phyloP scores from a whole-genome alignment of 2,113 vertebrate genomes.

The Myotis davidii region DNA sequence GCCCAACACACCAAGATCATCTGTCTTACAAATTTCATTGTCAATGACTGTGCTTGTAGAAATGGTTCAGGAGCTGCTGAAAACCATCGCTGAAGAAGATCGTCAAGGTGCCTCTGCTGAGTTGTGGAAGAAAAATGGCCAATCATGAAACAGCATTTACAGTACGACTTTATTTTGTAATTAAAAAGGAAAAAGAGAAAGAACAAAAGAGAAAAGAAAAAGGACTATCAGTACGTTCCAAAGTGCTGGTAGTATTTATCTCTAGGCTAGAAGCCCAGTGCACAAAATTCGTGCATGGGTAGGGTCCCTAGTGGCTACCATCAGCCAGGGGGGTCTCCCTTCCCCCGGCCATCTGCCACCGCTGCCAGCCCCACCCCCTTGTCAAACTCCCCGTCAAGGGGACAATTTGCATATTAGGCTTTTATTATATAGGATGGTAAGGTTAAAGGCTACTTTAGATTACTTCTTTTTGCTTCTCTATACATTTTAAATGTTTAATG shows the following conservation, averaged over 20 bases:
- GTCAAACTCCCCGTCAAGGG: too few relatives aligned
- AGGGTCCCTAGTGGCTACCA: too few relatives aligned
- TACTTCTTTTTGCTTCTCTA: slow-evolving; percentile 15
- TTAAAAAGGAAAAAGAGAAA: neutral
- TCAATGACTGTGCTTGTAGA: neutral
- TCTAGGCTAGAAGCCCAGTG: neutral
- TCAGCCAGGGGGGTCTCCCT: too few relatives aligned
- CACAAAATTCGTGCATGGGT: too few relatives aligned
- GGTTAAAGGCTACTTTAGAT: neutral
- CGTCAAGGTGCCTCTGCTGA: neutral
- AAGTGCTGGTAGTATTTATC: neutral
- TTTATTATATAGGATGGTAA: neutral
- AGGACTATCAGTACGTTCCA: neutral
- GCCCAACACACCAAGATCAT: neutral
- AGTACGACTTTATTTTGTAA: neutral
- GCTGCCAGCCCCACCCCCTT: too few relatives aligned
- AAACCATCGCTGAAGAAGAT: neutral
- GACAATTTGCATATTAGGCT: too few relatives aligned
- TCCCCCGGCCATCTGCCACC: too few relatives aligned
- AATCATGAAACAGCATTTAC: neutral
- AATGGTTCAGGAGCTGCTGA: neutral
- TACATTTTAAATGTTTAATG: neutral
- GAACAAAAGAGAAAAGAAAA: too few relatives aligned
- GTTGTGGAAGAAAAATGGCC: neutral
- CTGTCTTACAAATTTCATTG: neutral